phyloP scores from a whole-genome alignment of 1,140 invertebrate genomes.

The Thaumetopoea pityocampa region DNA sequence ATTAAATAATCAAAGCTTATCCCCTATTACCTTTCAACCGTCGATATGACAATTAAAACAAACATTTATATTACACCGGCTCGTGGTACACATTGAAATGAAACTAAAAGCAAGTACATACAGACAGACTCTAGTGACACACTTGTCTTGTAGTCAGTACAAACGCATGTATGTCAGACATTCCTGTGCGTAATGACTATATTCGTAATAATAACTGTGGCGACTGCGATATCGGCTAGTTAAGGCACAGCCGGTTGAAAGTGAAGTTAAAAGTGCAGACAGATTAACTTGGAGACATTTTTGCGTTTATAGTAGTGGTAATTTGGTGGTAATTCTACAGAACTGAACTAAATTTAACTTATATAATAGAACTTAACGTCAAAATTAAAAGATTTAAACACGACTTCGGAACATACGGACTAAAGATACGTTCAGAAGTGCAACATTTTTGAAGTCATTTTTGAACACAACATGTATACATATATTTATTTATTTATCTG shows the following conservation, averaged over 20 bases:
- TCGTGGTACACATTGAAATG: constrained; percentile 12
- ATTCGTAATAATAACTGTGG: constrained; percentile 42
- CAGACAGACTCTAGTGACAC: constrained; percentile 29
- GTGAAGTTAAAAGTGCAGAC: constrained; percentile 9
- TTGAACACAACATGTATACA: too few relatives aligned
- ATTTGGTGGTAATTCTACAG: too few relatives aligned
- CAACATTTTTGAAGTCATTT: too few relatives aligned
- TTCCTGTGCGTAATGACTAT: constrained; percentile 37
- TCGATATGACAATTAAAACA: not conserved
- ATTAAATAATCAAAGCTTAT: too few relatives aligned
- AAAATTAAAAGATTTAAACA: too few relatives aligned
- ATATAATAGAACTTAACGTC: too few relatives aligned
- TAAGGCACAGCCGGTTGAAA: constrained; percentile 27
- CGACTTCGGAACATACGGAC: too few relatives aligned
- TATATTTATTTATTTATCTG: too few relatives aligned
- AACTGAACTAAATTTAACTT: too few relatives aligned
- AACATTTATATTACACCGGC: constrained; percentile 5
- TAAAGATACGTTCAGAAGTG: too few relatives aligned
- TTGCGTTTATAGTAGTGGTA: too few relatives aligned
- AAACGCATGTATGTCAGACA: constrained; percentile 32
- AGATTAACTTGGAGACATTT: too few relatives aligned
- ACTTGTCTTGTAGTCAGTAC: constrained; percentile 20
- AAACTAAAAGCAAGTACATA: constrained; percentile 42
- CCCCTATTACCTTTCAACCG: not conserved
- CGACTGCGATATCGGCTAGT: constrained; percentile 23